Evolutionary conservation across 1,140 invertebrate genomes (phyloP), one percentile per base, ranked within the genome.

Genomic region (Eupristina koningsbergeri): DNA sequence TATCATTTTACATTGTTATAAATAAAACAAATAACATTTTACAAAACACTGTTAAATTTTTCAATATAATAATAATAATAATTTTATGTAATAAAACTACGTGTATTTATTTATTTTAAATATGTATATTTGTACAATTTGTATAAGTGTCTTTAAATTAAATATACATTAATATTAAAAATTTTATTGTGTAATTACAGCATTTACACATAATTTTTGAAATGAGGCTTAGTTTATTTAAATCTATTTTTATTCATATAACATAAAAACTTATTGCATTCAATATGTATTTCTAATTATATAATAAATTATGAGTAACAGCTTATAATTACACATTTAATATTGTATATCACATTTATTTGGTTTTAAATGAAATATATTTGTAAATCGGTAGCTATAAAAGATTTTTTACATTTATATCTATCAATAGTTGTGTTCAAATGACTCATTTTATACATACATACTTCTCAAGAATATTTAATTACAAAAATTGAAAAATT

Each of bases 321-420:
- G 31, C 34, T 79, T 47, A 79, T 1, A 64, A 34, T 79, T 73
- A 41, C 8, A 50, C 31, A 22, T 71, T 47, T 73, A 80, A 53
- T 80, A 80, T 80, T 80, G n/a, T 73, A 73, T 29, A 80, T 80
- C 79, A 80, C 67, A 73, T 58, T 41, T 15, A 9, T 61, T 77
- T 77, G 8, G 26, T n/a, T 41, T 63, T 11, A 74, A 76, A 69
- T 73, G 71, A 73, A 73, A 73, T 45, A 47, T n/a, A 36, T 41
- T 3, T 19, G 41, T 26, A 41, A 71, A 41, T 71, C 26, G 2
- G 22, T 22, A 39, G 13, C n/a, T 41, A 41, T 31, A 19, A 41
- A 17, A 71, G n/a, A 7, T 71, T n/a, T n/a, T 71, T 58, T 36
- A 67, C 34, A 64, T 17, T 67, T 67, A 67, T 36, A 36, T 39